These are phyloP conservation scores for Limulus polyphemus DNA, from an alignment of 2,888 invertebrate genomes.

Conservation along the genomic window DNA sequence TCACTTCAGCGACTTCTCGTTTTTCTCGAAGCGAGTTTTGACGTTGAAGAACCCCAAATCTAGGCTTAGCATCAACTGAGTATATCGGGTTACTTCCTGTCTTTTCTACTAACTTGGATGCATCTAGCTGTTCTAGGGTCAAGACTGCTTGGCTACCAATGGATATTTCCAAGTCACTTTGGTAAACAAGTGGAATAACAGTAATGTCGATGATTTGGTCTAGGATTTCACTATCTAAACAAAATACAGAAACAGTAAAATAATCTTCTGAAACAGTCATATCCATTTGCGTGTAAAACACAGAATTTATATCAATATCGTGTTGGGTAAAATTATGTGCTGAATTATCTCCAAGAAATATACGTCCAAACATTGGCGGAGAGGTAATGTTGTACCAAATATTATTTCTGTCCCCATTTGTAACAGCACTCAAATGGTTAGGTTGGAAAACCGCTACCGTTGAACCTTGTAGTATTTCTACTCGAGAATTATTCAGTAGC, in stretches of 20 bases:
- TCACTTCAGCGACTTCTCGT: slow-evolving; percentile 37
- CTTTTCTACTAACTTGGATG: slow-evolving; percentile 61
- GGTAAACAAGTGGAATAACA: slow-evolving; percentile 52
- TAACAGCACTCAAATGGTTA: slow-evolving; percentile 63
- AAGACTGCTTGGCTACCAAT: slow-evolving; percentile 50
- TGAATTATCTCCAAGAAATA: slow-evolving; percentile 64
- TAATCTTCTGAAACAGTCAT: slow-evolving; percentile 74
- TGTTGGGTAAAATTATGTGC: slow-evolving; percentile 61
- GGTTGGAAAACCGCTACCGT: slow-evolving; percentile 61
- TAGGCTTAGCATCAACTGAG: slow-evolving; percentile 58
- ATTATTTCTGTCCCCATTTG: slow-evolving; percentile 59
- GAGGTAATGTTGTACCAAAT: slow-evolving; percentile 63
- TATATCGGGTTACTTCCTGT: slow-evolving; percentile 80
- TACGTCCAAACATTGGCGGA: slow-evolving; percentile 65
- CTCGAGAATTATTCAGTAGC: slow-evolving; percentile 36
- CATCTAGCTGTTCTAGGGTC: slow-evolving; percentile 57
- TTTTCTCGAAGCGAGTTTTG: background rate
- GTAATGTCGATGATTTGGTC: slow-evolving; percentile 43
- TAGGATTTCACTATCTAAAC: slow-evolving; percentile 29
- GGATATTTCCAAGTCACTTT: slow-evolving; percentile 44
- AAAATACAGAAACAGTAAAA: slow-evolving; percentile 44
- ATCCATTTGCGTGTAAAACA: slow-evolving; percentile 84
- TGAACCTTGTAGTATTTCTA: slow-evolving; percentile 61
- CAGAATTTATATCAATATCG: slow-evolving; percentile 63
- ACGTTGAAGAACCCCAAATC: slow-evolving; percentile 62